phyloP scores from a whole-genome alignment of 2,888 invertebrate genomes.

The Imbricaverruca yamaguchii region DNA sequence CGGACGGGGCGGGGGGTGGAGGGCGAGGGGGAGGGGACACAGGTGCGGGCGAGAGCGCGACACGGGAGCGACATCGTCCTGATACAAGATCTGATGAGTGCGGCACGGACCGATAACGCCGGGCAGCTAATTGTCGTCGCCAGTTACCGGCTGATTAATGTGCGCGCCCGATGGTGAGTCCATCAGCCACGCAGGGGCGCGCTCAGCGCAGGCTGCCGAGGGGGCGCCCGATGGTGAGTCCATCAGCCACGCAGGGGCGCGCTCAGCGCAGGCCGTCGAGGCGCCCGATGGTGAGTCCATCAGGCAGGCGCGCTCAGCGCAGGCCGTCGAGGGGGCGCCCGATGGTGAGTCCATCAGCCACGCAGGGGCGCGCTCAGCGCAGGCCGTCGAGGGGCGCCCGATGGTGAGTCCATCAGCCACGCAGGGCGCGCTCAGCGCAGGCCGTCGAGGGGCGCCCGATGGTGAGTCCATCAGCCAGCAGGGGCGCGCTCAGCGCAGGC shows the following conservation, averaged over 20 bases:
- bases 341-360: not conserved
- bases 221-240: not conserved
- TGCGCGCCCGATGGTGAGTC: not conserved
- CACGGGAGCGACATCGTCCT: no score
- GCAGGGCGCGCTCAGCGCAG: not conserved
- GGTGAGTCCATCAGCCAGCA: not conserved
- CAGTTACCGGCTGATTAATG: not conserved
- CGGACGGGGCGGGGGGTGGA: no score
- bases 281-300: not conserved
- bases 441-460: not conserved
- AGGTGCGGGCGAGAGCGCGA: no score
- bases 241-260: not conserved
- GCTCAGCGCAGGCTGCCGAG: not conserved
- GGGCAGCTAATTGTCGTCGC: not conserved
- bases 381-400: not conserved
- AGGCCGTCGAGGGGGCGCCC: not conserved
- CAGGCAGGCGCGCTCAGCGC: not conserved
- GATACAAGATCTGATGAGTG: no score
- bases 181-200: not conserved
- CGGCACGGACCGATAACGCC: no score
- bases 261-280: not conserved
- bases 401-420: not conserved
- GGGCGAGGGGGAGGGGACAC: no score
- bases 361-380: not conserved
- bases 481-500: conserved; percentile 1